Base-by-base conservation (phyloP, 2,888 invertebrate genomes). In the Tenodera sinensis region DNA sequence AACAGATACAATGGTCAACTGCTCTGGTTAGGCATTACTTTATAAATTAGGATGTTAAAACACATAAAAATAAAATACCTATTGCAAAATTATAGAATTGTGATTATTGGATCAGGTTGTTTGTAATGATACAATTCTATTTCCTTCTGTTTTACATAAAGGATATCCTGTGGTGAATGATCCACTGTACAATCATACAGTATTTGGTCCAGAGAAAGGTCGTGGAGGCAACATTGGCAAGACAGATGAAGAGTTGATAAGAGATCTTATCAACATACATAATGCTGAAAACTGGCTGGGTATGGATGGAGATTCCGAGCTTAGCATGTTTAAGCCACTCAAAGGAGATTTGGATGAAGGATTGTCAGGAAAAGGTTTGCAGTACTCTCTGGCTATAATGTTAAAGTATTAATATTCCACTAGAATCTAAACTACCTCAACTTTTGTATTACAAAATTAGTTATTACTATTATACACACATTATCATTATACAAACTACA, bases 141-240 rank as follows among this genome's bases (percentile, higher is more conserved):
- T 71, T 71, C 20, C 20, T 71, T 71, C 20, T 71, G 54, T 71
- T 71, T 71, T 42, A 12, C 2, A 42, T 42, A 87, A 93, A 97
- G 98, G 99, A 83, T 98, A 97, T 94, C 99, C 99, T 25, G 99
- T 99, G 88, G 97, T 98, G 12, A 99, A 99, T 93, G 99, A 99
- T 93, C 98, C 98, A 0, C 94, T 99, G 2, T 99, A 99, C 94
- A 99, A 99, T 93, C 98, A 98, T 93, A 96, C 96, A 2, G 98
- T 98, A 0, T 99, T 99, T 93, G 99, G 99, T 0, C 98, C 98
- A 0, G 94, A 97, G 89, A 97, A 98, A 91, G 99, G 99, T 4
- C 97, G 97, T 92, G 96, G 96, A 1, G 98, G 98, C 0, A 97
- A 97, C 92, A 96, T 97, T 91, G 98, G 97, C 82, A 98, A 98